These are phyloP conservation scores for Orbicella faveolata DNA, from an alignment of 64 coral and sea anemone genomes.

Conservation along the genomic window DNA sequence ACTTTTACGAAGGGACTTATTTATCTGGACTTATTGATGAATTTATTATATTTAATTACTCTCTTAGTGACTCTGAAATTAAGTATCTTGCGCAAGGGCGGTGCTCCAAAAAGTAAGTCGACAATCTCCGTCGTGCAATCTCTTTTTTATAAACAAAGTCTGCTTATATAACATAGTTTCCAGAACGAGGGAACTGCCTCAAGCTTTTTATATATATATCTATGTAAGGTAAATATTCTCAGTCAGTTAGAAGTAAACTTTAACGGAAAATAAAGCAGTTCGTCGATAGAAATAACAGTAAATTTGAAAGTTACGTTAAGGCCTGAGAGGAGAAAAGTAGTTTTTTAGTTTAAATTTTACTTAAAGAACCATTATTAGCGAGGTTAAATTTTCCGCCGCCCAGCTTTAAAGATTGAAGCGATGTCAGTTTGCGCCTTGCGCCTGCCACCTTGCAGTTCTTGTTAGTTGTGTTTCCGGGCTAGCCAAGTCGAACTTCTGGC, in stretches of 20 bases:
- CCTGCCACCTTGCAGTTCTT: too few relatives aligned
- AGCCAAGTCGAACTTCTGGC: too few relatives aligned
- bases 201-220: not conserved
- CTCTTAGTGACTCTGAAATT: constrained; percentile 72
- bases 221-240: too few relatives aligned
- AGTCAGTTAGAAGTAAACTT: too few relatives aligned
- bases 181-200: not conserved
- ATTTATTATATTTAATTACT: constrained; percentile 99
- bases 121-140: not conserved
- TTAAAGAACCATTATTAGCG: too few relatives aligned
- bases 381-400: too few relatives aligned
- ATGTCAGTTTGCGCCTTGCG: too few relatives aligned
- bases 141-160: not conserved
- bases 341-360: too few relatives aligned
- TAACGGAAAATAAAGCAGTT: too few relatives aligned
- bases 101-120: constrained; percentile 29
- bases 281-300: not conserved
- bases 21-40: constrained; percentile 88
- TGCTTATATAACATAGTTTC: not conserved
- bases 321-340: not conserved
- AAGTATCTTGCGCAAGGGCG: constrained; percentile 70
- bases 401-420: too few relatives aligned
- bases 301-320: not conserved
- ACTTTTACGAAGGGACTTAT: constrained; percentile 84
- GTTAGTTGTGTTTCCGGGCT: too few relatives aligned